These are phyloP conservation scores for Ornithoptera priamus DNA, from an alignment of 2,888 invertebrate genomes.

Conservation along the genomic window DNA sequence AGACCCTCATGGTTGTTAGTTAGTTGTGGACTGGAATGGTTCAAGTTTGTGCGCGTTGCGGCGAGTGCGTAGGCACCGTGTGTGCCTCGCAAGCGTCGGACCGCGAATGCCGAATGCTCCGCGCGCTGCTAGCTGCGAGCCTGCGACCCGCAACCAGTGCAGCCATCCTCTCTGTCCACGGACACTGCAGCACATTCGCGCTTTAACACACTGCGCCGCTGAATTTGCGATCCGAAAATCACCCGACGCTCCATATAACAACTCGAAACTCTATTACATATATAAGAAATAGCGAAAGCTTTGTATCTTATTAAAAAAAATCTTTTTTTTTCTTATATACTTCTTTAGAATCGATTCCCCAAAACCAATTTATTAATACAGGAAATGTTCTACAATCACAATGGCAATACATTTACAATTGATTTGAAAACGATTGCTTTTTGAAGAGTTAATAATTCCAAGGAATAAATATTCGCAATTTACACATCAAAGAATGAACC, in stretches of 20 bases:
- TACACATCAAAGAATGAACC: no score
- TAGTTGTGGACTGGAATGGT: slow-evolving; percentile 45
- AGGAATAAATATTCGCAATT: no score
- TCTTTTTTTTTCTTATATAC: no score
- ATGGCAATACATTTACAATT: no score
- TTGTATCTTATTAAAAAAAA: no score
- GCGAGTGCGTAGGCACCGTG: slow-evolving; percentile 58
- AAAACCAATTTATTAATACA: no score
- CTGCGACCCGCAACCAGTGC: slow-evolving; percentile 36
- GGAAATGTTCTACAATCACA: no score
- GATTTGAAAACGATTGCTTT: no score
- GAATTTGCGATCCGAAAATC: neutral
- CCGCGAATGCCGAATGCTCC: slow-evolving; percentile 57
- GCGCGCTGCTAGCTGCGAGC: slow-evolving; percentile 33
- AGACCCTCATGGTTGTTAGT: slow-evolving; percentile 58
- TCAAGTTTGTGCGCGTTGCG: slow-evolving; percentile 52
- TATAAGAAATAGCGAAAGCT: no score
- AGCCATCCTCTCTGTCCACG: slow-evolving; percentile 1
- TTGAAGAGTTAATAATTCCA: no score
- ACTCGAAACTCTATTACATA: neutral
- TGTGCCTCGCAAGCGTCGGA: slow-evolving; percentile 63
- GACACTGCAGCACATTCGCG: slow-evolving; percentile 22
- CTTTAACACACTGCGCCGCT: slow-evolving; percentile 16
- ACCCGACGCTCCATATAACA: neutral
- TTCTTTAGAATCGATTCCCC: no score